Percentiles rank a stretch among this genome's conserved stretches.
phyloP scores from a whole-genome alignment of 2,113 vertebrate species.

The Myotis yumanensis region DNA sequence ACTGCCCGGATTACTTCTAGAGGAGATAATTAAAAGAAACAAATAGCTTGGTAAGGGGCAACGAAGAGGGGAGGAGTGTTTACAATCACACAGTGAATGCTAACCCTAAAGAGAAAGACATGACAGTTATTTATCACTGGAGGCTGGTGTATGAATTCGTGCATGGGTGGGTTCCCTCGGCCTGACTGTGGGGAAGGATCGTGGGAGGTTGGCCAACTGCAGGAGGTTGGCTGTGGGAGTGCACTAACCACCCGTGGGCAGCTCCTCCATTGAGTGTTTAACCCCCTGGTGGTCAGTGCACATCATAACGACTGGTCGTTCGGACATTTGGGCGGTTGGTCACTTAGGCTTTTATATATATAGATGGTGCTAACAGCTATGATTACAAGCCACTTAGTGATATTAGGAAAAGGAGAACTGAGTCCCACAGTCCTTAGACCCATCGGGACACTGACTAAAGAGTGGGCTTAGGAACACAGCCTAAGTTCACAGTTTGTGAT shows the following conservation, averaged over 20 bases:
- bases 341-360: no score
- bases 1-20: background rate
- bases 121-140: background rate
- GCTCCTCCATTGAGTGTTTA: no score
- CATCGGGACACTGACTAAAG: background rate
- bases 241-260: no score
- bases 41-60: background rate
- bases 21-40: conserved; percentile 27
- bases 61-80: background rate
- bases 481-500: background rate
- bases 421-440: background rate
- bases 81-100: background rate
- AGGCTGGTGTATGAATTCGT: no score
- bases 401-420: background rate
- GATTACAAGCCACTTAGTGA: conserved; percentile 1
- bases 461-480: background rate
- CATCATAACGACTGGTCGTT: no score
- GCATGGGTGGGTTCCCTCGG: no score
- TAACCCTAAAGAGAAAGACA: conserved; percentile 5
- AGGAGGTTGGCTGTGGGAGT: no score
- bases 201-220: no score
- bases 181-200: no score
- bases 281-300: no score
- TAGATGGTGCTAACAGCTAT: background rate
- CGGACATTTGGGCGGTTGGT: rapidly evolving